Conservation (phyloP, 2,888 invertebrate species). For the Dryocosmus kuriphilus region DNA sequence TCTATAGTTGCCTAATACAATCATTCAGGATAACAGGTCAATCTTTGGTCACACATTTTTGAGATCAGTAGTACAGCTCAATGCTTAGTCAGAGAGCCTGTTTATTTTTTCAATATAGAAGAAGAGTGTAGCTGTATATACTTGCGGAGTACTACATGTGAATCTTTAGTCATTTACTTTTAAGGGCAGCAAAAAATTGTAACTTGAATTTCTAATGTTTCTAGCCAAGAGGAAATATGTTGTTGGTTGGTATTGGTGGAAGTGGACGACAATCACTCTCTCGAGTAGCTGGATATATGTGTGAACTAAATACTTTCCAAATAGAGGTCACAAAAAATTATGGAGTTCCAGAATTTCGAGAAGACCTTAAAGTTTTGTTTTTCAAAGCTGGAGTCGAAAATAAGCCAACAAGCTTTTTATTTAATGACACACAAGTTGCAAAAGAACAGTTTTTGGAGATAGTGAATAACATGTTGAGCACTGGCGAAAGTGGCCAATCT, state of each 20-base stretch:
- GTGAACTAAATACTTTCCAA: constrained; percentile 88
- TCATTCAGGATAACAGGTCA: too few species aligned
- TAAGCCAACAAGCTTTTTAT: constrained; percentile 88
- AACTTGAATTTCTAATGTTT: background rate
- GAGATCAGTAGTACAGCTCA: too few species aligned
- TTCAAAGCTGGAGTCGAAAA: constrained; percentile 86
- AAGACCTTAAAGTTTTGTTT: constrained; percentile 89
- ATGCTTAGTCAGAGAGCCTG: too few species aligned
- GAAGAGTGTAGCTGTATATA: too few species aligned
- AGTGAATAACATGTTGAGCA: constrained; percentile 92
- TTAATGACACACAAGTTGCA: constrained; percentile 91
- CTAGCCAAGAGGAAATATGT: constrained; percentile 88
- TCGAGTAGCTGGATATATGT: constrained; percentile 87
- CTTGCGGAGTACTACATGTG: too few species aligned
- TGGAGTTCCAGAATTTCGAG: constrained; percentile 86
- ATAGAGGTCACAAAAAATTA: constrained; percentile 90
- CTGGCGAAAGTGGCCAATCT: constrained; percentile 93
- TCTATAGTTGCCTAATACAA: too few species aligned
- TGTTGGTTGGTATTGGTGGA: constrained; percentile 92
- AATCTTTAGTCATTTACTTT: too few species aligned
- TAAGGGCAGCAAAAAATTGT: too few species aligned
- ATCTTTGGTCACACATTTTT: too few species aligned
- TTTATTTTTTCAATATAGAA: too few species aligned
- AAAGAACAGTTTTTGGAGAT: constrained; percentile 93
- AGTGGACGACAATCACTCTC: constrained; percentile 91